phyloP scores from a whole-genome alignment of 2,888 invertebrate genomes.

The Chesias legatella region DNA sequence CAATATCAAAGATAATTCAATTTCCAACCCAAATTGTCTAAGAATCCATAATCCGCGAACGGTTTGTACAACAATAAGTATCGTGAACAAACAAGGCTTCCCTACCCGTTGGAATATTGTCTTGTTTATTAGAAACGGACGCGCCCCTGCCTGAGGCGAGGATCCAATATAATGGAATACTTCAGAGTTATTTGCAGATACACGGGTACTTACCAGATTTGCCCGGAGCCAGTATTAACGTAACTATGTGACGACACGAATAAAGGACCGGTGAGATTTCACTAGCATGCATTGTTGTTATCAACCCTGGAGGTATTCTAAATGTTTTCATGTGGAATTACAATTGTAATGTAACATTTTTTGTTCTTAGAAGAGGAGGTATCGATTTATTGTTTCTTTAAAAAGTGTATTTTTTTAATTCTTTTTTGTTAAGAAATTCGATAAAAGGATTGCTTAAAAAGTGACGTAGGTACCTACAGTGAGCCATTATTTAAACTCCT shows the following conservation, averaged over 20 bases:
- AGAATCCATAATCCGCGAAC: slow-evolving; percentile 37
- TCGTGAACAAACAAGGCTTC: slow-evolving; percentile 57
- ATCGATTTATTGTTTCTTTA: too few species aligned
- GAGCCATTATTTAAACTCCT: too few species aligned
- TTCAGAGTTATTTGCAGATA: slow-evolving; percentile 76
- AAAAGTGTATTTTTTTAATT: too few species aligned
- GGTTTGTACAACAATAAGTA: slow-evolving; percentile 45
- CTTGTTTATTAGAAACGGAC: slow-evolving; percentile 75
- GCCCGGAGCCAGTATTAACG: slow-evolving; percentile 68
- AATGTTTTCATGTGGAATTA: slow-evolving; percentile 4
- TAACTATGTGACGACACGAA: slow-evolving; percentile 61
- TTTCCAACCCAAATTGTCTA: slow-evolving; percentile 24
- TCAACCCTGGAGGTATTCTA: slow-evolving; percentile 19
- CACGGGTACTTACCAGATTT: slow-evolving; percentile 64
- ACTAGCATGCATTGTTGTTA: slow-evolving; percentile 25
- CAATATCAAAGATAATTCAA: slow-evolving; percentile 15
- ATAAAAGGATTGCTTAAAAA: too few species aligned
- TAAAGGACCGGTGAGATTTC: slow-evolving; percentile 31
- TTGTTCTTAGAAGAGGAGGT: slow-evolving; percentile 6
- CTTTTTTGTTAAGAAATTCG: too few species aligned
- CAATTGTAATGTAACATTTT: slow-evolving; percentile 2
- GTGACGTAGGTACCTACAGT: too few species aligned
- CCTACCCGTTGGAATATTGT: slow-evolving; percentile 58
- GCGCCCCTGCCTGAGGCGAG: slow-evolving; percentile 65
- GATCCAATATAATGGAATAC: slow-evolving; percentile 79